phyloP scores from a whole-genome alignment of 2,888 invertebrate species.

The Allacma fusca region DNA sequence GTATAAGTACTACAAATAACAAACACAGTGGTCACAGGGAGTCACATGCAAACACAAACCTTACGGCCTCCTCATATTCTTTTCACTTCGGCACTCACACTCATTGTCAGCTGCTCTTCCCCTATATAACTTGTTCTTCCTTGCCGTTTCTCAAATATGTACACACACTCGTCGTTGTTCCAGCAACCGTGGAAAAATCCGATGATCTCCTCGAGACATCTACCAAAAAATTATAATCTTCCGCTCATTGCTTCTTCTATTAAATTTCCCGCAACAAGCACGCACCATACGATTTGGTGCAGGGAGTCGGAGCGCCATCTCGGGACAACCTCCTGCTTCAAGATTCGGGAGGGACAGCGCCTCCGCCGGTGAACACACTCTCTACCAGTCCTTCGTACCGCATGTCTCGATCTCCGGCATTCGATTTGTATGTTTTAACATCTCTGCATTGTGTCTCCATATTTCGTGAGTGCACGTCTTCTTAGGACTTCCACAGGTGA shows the following conservation, averaged over 20 bases:
- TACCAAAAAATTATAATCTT: neutral
- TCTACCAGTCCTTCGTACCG: neutral
- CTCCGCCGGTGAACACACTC: neutral
- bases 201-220: conserved; percentile 8
- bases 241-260: neutral
- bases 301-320: no score
- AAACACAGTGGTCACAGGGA: neutral
- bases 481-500: neutral
- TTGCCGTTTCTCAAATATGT: neutral
- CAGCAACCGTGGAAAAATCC: conserved; percentile 24
- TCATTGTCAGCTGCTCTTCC: no score
- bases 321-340: no score
- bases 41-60: conserved; percentile 6
- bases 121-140: no score
- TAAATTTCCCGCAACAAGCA: neutral
- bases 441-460: conserved; percentile 11
- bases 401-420: conserved; percentile 22
- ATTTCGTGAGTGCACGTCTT: conserved; percentile 5
- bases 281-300: no score
- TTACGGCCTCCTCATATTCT: neutral
- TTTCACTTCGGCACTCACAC: no score
- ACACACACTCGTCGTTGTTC: conserved; percentile 5
- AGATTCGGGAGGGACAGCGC: neutral
- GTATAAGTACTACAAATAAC: no score
- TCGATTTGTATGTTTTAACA: neutral